These are phyloP conservation scores for Dasysyrphus tricinctus DNA, from an alignment of 2,888 invertebrate genomes.

Conservation along the genomic window DNA sequence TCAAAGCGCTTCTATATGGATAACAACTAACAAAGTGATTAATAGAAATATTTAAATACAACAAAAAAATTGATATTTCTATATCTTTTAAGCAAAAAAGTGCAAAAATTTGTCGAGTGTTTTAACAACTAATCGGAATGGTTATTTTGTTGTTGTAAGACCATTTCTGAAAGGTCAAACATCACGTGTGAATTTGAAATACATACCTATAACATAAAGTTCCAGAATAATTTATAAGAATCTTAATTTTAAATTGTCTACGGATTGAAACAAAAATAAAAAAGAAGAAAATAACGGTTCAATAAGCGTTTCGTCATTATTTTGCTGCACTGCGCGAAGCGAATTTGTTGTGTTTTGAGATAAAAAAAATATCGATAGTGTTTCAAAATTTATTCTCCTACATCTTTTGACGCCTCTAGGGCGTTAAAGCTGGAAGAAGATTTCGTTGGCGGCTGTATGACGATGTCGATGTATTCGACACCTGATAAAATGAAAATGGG, in stretches of 20 bases:
- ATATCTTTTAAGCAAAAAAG: background rate
- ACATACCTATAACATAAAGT: constrained; percentile 21
- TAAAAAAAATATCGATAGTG: constrained; percentile 78
- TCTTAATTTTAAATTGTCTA: constrained; percentile 8
- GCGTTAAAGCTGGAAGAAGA: constrained; percentile 89
- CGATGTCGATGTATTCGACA: constrained; percentile 91
- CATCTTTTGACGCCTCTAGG: constrained; percentile 85
- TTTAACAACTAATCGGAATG: constrained; percentile 40
- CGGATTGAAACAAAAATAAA: background rate
- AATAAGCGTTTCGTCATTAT: background rate
- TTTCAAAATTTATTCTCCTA: constrained; percentile 84
- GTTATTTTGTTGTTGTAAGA: constrained; percentile 36
- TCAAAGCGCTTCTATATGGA: constrained; percentile 47
- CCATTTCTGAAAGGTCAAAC: constrained; percentile 24
- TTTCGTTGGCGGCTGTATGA: constrained; percentile 88
- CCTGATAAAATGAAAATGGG: constrained; percentile 96
- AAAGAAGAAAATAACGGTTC: constrained; percentile 32
- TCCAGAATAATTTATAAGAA: constrained; percentile 32
- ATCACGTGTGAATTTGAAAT: constrained; percentile 26
- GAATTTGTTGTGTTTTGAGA: constrained; percentile 54
- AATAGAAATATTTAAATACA: background rate
- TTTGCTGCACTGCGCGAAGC: constrained; percentile 36
- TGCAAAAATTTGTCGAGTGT: constrained; percentile 35
- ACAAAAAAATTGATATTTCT: background rate
- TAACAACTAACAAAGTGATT: constrained; percentile 54